phyloP scores from a whole-genome alignment of 2,113 vertebrate species.

The Maccullochella peelii region DNA sequence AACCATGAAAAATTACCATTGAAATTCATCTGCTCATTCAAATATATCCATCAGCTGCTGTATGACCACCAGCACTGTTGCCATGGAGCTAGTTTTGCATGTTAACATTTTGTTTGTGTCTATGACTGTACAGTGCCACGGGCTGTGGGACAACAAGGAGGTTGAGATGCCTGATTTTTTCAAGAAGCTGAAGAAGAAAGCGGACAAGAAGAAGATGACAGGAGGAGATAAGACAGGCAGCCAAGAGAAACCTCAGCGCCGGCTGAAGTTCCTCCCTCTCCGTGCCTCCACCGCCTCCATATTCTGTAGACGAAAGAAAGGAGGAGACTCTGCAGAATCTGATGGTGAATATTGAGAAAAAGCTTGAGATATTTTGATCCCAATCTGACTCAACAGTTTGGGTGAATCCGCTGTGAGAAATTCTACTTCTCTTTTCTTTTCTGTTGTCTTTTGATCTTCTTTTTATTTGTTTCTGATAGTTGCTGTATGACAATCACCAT shows the following conservation, averaged over 20 bases:
- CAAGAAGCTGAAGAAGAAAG: conserved; percentile 83
- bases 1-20: not conserved
- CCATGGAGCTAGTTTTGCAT: not conserved
- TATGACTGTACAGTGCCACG: conserved; percentile 78
- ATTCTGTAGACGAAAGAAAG: conserved; percentile 60
- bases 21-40: not conserved
- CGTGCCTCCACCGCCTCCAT: conserved; percentile 78
- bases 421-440: not conserved
- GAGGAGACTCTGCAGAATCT: conserved; percentile 46
- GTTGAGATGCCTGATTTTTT: conserved; percentile 83
- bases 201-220: conserved; percentile 79
- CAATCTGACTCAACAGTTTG: not conserved
- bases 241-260: conserved; percentile 37
- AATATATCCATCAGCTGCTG: not conserved
- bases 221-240: conserved; percentile 45
- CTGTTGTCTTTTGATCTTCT: not conserved
- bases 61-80: too few species aligned
- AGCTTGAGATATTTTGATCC: not conserved
- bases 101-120: not conserved
- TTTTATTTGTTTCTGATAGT: not conserved
- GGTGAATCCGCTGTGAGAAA: not conserved
- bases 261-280: conserved; percentile 76
- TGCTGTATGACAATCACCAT: not conserved
- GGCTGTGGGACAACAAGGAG: conserved; percentile 87
- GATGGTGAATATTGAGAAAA: conserved; percentile 62